Conservation (phyloP, 2,797 vertebrate species). For the Nasua narica region DNA sequence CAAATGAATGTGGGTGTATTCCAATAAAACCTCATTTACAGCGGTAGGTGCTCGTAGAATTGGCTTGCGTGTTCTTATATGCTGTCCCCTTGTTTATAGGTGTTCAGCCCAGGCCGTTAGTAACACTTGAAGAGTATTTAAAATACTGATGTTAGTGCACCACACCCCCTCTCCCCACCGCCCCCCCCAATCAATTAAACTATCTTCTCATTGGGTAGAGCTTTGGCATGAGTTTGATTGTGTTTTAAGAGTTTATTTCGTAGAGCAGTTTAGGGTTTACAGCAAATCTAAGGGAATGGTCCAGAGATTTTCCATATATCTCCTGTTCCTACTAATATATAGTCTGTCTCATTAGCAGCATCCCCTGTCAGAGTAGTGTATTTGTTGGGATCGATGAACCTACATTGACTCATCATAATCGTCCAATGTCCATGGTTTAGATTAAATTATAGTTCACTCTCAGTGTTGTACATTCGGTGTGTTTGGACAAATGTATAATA, state of each 20-base stretch:
- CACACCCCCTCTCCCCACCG: neutral
- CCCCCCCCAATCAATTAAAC: neutral
- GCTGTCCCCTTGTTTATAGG: neutral
- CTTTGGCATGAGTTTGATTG: neutral
- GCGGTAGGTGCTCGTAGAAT: neutral
- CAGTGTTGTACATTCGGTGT: neutral
- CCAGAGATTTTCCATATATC: neutral
- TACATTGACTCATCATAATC: neutral
- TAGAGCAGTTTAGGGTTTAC: neutral
- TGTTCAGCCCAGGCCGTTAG: neutral
- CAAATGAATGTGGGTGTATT: neutral
- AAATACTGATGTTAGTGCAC: neutral
- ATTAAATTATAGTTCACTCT: neutral
- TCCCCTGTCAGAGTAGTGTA: neutral
- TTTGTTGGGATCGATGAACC: neutral
- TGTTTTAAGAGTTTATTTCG: neutral
- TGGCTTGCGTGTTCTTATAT: neutral
- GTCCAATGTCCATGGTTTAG: neutral
- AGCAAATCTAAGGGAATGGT: neutral
- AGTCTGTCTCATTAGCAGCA: neutral
- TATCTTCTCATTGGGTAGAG: neutral
- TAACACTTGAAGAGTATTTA: neutral
- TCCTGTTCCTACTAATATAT: too few species aligned
- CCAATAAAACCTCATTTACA: neutral
- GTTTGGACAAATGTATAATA: neutral